Evolutionary conservation across 2,113 vertebrate genomes (phyloP), one percentile per base, ranked within the genome.

Genomic region (Camelus dromedarius): DNA sequence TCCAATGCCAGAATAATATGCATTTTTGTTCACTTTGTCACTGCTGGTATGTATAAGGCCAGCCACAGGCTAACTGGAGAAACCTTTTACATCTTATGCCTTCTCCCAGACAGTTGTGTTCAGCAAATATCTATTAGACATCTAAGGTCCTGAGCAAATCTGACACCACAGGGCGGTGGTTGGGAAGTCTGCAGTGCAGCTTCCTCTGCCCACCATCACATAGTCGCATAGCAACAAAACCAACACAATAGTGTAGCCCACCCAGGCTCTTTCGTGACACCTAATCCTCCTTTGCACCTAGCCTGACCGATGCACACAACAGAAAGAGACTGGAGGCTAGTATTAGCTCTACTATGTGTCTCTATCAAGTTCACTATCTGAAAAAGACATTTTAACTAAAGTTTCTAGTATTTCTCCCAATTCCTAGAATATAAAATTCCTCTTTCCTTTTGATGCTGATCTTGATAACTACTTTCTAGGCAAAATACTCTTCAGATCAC

Each of bases 381-480:
- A 95, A 89, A 97, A 87, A 66, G 46, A 66, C 10, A 81, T 73
- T 94, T 88, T 93, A 64, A 82, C 32, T 95, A 80, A 66, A 83
- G 42, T 75, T 84, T 91, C 66, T 70, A 91, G 22, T 70, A 77
- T 48, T 62, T 92, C n/a, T 92, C 95, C 54, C 16, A 85, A 82
- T 86, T 85, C 83, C 50, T 89, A 86, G 15, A 54, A 20, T 46
- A 3, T 60, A 87, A 96, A 85, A 94, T 73, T 91, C 19, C n/a
- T 76, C 70, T 92, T 89, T 90, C 9, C 14, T 86, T 94, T 81
- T 92, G 66, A 54, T 18, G 14, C 42, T 62, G 52, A 82, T 73
- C 72, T 92, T 70, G 58, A 95, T 52, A 81, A 92, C 50, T 91
- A 93, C 38, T 88, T 91, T 64, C 56, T 67, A 42, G n/a, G n/a